A percentile compares a stretch with the other conserved stretches of the same genome.
These are phyloP conservation scores for Gryllus bimaculatus DNA, from an alignment of 1,140 invertebrate genomes.

Conservation along the genomic window DNA sequence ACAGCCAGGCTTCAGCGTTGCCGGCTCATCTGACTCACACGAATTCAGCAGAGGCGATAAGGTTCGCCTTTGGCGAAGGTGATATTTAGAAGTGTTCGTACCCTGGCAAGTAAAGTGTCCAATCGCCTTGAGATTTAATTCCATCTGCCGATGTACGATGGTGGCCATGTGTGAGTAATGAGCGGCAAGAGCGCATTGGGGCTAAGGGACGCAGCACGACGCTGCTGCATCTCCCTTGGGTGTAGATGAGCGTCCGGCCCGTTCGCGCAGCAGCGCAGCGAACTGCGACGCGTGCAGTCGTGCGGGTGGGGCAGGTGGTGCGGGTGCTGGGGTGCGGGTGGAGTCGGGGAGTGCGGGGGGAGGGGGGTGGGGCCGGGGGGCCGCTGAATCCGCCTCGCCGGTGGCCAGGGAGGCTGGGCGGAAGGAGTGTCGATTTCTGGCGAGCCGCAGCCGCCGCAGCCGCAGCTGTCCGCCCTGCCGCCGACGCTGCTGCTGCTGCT, in stretches of 20 bases:
- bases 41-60: no score
- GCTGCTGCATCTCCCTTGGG: constrained; percentile 44
- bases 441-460: constrained; percentile 35
- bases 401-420: not conserved
- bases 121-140: no score
- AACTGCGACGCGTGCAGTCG: not conserved
- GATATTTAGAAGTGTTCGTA: no score
- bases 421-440: constrained; percentile 7
- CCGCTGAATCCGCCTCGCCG: no score
- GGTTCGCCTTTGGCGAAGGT: no score
- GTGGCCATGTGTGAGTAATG: no score
- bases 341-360: constrained; percentile 45
- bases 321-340: constrained; percentile 33
- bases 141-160: no score
- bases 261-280: not conserved
- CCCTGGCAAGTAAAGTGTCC: no score
- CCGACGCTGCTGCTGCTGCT: not conserved
- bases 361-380: constrained; percentile 30
- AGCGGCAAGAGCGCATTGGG: no score
- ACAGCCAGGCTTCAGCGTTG: no score
- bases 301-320: not conserved
- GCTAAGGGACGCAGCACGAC: not conserved
- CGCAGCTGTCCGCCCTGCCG: constrained; percentile 21
- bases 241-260: constrained; percentile 42
- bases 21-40: no score